Evolutionary conservation across 2,797 vertebrate species (phyloP).

Genomic region (Gymnodraco acuticeps): DNA sequence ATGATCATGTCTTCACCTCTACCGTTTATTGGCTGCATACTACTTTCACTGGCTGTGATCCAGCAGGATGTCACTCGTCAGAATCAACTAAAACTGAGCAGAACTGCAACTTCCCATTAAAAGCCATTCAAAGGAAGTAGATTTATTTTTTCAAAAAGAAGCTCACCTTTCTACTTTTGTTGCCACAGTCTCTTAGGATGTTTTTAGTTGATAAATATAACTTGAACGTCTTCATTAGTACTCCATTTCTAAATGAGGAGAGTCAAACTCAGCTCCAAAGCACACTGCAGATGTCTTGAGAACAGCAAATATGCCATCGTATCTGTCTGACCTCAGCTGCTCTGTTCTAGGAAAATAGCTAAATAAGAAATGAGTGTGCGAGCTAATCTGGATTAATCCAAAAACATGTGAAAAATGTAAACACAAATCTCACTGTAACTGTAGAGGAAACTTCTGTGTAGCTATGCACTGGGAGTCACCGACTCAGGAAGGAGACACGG

Average conservation of each 20-base stretch:
- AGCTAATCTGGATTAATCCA: slow-evolving; percentile 25
- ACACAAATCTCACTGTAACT: slow-evolving; percentile 27
- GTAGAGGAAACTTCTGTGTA: too few relatives aligned
- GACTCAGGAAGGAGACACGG: too few relatives aligned
- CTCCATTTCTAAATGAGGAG: neutral
- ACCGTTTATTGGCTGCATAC: neutral
- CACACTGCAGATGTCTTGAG: neutral
- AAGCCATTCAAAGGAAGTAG: neutral
- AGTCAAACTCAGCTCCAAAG: slow-evolving; percentile 1
- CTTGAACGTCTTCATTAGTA: neutral
- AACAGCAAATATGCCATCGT: neutral
- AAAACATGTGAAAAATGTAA: slow-evolving; percentile 35
- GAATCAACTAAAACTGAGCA: too few relatives aligned
- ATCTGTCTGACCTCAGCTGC: slow-evolving; percentile 9
- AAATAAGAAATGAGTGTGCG: neutral
- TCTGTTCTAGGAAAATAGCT: slow-evolving; percentile 13
- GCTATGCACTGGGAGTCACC: too few relatives aligned
- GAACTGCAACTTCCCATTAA: neutral
- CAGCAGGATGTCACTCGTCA: too few relatives aligned
- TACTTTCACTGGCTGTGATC: slow-evolving; percentile 9
- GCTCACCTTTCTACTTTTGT: neutral
- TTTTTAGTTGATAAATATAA: neutral
- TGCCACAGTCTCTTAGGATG: slow-evolving; percentile 4
- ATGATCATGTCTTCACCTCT: slow-evolving; percentile 16
- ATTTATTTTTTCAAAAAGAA: neutral